These are phyloP conservation scores for Drosophila ohnishii DNA, from an alignment of 1,140 invertebrate species.

Conservation along the genomic window DNA sequence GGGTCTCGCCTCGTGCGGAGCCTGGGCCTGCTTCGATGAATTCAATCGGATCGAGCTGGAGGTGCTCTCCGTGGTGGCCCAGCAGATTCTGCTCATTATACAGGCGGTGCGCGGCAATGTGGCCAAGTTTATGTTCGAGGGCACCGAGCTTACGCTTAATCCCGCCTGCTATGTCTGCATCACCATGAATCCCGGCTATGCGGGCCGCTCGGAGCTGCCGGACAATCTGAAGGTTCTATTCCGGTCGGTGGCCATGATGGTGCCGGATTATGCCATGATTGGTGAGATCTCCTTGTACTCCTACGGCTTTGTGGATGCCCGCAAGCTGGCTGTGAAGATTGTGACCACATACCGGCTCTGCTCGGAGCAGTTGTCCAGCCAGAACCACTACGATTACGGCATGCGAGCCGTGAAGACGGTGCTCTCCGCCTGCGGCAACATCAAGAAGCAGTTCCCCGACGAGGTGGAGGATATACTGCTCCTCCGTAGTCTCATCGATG, in stretches of 20 bases:
- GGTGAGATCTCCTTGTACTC: constrained; percentile 96
- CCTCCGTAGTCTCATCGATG: constrained; percentile 93
- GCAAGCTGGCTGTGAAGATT: constrained; percentile 92
- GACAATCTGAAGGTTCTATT: constrained; percentile 96
- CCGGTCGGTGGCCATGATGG: constrained; percentile 97
- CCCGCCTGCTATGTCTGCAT: constrained; percentile 94
- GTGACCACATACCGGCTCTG: constrained; percentile 94
- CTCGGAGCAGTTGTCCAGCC: constrained; percentile 93
- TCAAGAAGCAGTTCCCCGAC: constrained; percentile 92
- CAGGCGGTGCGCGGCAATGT: constrained; percentile 89
- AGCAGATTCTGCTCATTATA: constrained; percentile 92
- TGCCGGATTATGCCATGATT: constrained; percentile 96
- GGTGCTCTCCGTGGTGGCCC: constrained; percentile 91
- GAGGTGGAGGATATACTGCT: constrained; percentile 91
- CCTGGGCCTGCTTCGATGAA: constrained; percentile 98
- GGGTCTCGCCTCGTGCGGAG: constrained; percentile 93
- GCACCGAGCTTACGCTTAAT: constrained; percentile 91
- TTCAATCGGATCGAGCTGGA: constrained; percentile 97
- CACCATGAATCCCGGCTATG: constrained; percentile 97
- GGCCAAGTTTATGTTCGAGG: constrained; percentile 92
- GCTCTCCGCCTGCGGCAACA: constrained; percentile 92
- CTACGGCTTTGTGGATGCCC: constrained; percentile 92
- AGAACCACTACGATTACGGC: constrained; percentile 95
- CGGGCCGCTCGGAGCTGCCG: constrained; percentile 87
- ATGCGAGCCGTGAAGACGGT: constrained; percentile 94